Evolutionary conservation across 2,113 vertebrate genomes (phyloP).

Genomic region (Laterallus jamaicensis): DNA sequence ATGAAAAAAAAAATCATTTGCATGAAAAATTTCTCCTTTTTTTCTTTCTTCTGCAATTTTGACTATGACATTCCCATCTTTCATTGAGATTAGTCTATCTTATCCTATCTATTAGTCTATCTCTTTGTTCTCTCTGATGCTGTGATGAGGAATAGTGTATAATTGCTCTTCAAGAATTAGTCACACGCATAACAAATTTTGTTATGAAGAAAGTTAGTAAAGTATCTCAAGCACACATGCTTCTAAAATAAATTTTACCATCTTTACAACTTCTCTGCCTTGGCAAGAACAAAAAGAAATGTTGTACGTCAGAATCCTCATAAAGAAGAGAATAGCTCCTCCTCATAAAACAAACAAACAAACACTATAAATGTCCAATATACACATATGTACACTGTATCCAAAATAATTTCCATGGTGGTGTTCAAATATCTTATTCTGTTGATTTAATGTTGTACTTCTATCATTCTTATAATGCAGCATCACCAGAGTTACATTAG

Average conservation of each 20-base stretch:
- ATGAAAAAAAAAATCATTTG: neutral
- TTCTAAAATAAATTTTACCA: neutral
- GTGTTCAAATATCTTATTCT: neutral
- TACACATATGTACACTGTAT: neutral
- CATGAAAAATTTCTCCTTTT: neutral
- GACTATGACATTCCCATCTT: neutral
- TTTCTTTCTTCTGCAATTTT: neutral
- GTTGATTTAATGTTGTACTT: neutral
- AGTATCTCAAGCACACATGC: neutral
- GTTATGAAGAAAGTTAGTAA: neutral
- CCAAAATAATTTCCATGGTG: neutral
- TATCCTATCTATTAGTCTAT: rapidly evolving
- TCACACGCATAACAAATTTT: neutral
- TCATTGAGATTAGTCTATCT: neutral
- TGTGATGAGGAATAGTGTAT: neutral
- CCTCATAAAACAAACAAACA: neutral
- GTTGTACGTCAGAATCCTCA: neutral
- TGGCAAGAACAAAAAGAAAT: neutral
- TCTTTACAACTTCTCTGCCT: neutral
- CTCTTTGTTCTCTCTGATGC: neutral
- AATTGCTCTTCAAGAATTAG: neutral
- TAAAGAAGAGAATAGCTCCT: neutral
- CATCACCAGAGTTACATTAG: neutral
- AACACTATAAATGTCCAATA: neutral
- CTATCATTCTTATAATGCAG: neutral